Evolutionary conservation across 2,113 vertebrate species (phyloP), one percentile per base, ranked within the genome.

Genomic region (Empidonax traillii): DNA sequence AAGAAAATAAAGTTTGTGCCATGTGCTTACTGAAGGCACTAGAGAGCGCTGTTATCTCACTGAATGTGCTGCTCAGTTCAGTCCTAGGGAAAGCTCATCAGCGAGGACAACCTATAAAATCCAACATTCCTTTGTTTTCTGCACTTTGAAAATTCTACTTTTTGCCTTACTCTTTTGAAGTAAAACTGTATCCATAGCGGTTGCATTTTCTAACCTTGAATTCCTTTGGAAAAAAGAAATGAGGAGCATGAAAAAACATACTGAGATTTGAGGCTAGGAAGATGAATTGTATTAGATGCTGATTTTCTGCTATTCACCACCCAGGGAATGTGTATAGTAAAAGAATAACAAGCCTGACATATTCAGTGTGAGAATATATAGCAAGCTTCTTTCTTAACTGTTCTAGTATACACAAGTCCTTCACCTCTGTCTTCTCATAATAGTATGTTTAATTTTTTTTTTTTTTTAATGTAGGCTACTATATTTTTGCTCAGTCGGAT

Each of bases 21-120:
- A 2, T 37, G 43, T 90, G 52, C 89, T 33, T 31, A 14, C 39
- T 53, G 6, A 10, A 37, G 44, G 65, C 98, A 97, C 97, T 94
- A 98, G 98, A 98, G 98, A 97, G 98, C 97, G 97, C 96, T 96
- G 93, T 47, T 81, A 95, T 87, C 92, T 96, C 95, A 61, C 74
- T 35, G 20, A 98, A 96, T 13, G 23, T 59, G 4, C 30, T 17
- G 22, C 49, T 35, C 39, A 5, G 14, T 10, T 10, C 46, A 4
- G 5, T 46, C 66, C 4, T n/a, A 2, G 25, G 10, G 13, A 39
- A 23, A 7, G 46, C 56, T 85, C 58, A 9, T 9, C 33, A 4
- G 46, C 20, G 7, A 78, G 39, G 12, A 19, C 49, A 61, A 14
- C 49, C 91, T 22, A 41, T 12, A 37, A 65, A 88, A 94, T 61